Conservation (phyloP, 2,113 vertebrate species). For the Amblyornis subalaris region DNA sequence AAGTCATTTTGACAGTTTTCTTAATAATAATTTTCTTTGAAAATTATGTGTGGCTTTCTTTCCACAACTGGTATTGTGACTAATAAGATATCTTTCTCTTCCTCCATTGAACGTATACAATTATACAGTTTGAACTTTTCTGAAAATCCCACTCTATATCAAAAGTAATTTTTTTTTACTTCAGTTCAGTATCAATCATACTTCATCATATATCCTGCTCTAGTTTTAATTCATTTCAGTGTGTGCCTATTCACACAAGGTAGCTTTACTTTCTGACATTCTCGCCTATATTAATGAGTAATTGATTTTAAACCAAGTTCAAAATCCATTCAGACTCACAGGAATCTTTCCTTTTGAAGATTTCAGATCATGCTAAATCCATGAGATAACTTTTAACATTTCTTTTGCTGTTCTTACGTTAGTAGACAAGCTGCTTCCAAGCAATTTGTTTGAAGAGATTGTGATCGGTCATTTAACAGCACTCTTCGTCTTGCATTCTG, state of each 20-base stretch:
- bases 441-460: not conserved
- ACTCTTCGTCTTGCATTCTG: not conserved
- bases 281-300: not conserved
- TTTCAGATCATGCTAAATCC: not conserved
- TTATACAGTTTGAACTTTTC: not conserved
- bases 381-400: not conserved
- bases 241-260: not conserved
- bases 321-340: not conserved
- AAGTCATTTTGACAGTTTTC: conserved; percentile 6
- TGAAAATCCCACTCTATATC: not conserved
- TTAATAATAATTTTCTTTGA: not conserved
- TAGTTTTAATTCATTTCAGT: not conserved
- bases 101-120: not conserved
- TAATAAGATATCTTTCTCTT: not conserved
- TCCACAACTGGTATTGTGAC: not conserved
- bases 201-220: not conserved
- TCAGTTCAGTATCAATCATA: not conserved
- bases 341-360: not conserved
- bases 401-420: not conserved
- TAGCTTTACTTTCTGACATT: not conserved
- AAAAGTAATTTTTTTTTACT: not conserved
- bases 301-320: not conserved
- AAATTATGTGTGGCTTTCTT: not conserved
- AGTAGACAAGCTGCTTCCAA: not conserved
- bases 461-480: not conserved